phyloP scores from a whole-genome alignment of 2,888 invertebrate species.

The Drosophila peninsularis region DNA sequence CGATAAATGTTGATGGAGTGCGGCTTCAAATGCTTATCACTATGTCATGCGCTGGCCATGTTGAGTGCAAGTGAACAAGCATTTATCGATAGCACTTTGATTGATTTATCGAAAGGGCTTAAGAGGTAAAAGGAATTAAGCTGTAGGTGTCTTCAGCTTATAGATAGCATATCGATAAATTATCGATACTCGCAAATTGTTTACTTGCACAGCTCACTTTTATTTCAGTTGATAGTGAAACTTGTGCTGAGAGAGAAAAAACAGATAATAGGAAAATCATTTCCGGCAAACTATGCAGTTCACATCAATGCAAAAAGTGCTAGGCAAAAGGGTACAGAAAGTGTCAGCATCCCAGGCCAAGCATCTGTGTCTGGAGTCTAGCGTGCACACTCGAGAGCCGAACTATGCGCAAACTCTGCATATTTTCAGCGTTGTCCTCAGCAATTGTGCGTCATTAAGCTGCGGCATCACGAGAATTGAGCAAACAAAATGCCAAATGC shows the following conservation, averaged over 20 bases:
- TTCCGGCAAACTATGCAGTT: constrained; percentile 1
- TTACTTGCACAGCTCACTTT: too few species aligned
- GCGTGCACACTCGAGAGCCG: constrained; percentile 1
- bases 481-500: constrained; percentile 70
- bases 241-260: neutral
- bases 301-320: neutral
- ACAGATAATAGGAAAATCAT: neutral
- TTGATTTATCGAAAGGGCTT: neutral
- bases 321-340: constrained; percentile 6
- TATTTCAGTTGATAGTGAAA: constrained; percentile 1
- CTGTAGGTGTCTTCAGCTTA: neutral
- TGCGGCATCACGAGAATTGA: constrained; percentile 55
- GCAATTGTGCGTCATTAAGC: constrained; percentile 65
- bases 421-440: constrained; percentile 27
- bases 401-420: constrained; percentile 27
- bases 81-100: constrained; percentile 6
- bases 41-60: neutral
- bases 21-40: neutral
- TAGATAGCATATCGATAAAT: too few species aligned
- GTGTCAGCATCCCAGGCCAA: constrained; percentile 19
- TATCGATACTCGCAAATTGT: too few species aligned
- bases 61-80: neutral
- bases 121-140: neutral
- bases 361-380: too few species aligned
- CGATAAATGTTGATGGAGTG: constrained; percentile 21